phyloP scores from a whole-genome alignment of 2,113 vertebrate species.

The Arizona elegans region DNA sequence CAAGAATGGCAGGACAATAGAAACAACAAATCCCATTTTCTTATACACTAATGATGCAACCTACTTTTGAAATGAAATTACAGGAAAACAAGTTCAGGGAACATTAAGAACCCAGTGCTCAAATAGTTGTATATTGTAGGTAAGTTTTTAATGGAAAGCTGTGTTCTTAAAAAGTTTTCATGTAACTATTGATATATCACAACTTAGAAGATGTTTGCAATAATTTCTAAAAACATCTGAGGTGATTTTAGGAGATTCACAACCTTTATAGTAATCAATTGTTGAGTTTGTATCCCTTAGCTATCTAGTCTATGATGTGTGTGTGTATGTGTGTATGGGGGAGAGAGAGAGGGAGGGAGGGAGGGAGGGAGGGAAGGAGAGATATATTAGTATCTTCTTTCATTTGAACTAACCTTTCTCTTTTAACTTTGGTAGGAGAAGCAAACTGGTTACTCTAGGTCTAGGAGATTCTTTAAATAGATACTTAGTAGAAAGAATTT shows the following conservation, averaged over 20 bases:
- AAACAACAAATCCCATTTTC: neutral
- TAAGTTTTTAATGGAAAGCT: neutral
- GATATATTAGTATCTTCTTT: neutral
- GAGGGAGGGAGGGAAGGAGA: neutral
- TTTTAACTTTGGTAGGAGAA: neutral
- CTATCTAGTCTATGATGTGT: neutral
- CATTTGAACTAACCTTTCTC: neutral
- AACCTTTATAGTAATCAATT: neutral
- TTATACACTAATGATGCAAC: neutral
- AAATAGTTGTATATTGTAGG: neutral
- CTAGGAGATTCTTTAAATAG: neutral
- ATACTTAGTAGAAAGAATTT: neutral
- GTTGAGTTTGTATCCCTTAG: neutral
- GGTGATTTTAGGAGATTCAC: neutral
- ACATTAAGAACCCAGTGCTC: neutral
- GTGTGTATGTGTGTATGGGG: neutral
- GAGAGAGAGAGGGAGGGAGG: neutral
- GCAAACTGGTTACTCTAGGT: neutral
- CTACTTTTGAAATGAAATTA: neutral
- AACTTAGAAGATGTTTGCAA: neutral
- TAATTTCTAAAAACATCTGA: neutral
- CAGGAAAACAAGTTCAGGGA: neutral
- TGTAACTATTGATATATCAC: neutral
- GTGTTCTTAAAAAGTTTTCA: neutral
- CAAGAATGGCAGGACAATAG: neutral